Conservation (phyloP, 2,888 invertebrate genomes). For the Campopleginae sp. region DNA sequence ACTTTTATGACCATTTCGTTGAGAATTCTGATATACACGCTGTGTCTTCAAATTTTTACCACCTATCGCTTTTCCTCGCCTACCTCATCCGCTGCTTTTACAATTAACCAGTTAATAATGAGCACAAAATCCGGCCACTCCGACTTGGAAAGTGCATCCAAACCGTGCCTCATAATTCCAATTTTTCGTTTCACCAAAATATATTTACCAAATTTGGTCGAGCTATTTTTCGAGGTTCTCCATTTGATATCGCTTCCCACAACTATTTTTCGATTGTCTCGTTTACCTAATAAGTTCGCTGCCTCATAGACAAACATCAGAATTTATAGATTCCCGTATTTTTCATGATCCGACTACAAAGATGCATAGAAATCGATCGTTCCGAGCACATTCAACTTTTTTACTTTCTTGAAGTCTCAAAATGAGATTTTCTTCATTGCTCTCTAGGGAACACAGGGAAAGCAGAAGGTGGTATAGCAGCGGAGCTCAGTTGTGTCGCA, state of each 20-base stretch:
- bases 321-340: not conserved
- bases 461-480: constrained; percentile 24
- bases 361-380: constrained; percentile 17
- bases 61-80: constrained; percentile 24
- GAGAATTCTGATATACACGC: constrained; percentile 41
- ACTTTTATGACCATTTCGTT: constrained; percentile 16
- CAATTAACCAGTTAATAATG: constrained; percentile 38
- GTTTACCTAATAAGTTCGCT: not conserved
- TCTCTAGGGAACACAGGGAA: constrained; percentile 35
- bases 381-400: not conserved
- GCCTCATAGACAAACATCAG: not conserved
- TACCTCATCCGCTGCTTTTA: constrained; percentile 5
- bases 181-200: not conserved
- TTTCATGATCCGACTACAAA: not conserved
- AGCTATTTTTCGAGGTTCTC: not conserved
- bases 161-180: not conserved
- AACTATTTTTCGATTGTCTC: not conserved
- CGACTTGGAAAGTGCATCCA: not conserved
- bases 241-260: too few relatives aligned
- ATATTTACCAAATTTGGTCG: not conserved
- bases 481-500: constrained; percentile 31
- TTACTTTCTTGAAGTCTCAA: constrained; percentile 68
- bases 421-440: constrained; percentile 76
- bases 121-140: constrained; percentile 17
- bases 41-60: constrained; percentile 44